Percentiles rank a stretch among this genome's conserved stretches.
phyloP scores from a whole-genome alignment of 2,888 invertebrate genomes.

The Linhomoeus sp. region DNA sequence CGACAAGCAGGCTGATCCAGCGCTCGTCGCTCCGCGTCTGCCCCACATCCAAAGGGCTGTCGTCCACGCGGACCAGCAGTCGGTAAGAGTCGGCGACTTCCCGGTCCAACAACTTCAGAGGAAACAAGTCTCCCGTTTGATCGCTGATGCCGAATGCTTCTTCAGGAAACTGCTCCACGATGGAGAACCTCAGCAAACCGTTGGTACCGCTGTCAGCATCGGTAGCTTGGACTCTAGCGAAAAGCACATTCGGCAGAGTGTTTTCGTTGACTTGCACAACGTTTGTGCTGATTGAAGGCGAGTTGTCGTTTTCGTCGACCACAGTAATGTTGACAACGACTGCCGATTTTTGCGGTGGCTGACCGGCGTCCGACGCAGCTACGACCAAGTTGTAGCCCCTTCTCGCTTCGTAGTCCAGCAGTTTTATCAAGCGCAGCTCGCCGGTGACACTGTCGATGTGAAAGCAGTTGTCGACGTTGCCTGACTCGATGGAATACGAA shows the following conservation, averaged over 20 bases:
- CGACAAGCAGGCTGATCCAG: slow-evolving; percentile 39
- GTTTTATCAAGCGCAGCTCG: background rate
- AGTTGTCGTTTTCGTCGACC: slow-evolving; percentile 77
- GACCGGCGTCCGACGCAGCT: slow-evolving; percentile 60
- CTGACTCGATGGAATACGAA: slow-evolving; percentile 42
- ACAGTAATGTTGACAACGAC: slow-evolving; percentile 45
- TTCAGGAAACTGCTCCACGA: background rate
- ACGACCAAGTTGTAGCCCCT: slow-evolving; percentile 69
- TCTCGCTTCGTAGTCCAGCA: slow-evolving; percentile 60
- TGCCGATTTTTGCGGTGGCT: background rate
- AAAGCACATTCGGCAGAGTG: slow-evolving; percentile 43
- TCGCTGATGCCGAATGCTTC: background rate
- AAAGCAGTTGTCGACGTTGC: slow-evolving; percentile 45
- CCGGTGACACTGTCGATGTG: slow-evolving; percentile 66
- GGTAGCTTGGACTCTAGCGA: slow-evolving; percentile 64
- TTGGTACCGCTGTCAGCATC: slow-evolving; percentile 44
- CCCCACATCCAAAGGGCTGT: background rate
- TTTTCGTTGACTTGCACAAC: background rate
- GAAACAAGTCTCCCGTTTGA: background rate
- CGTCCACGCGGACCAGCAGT: background rate
- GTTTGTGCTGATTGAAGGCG: slow-evolving; percentile 50
- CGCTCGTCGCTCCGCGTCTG: background rate
- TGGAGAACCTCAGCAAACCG: slow-evolving; percentile 36
- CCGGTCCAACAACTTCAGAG: background rate
- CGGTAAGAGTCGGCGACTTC: background rate